Evolutionary conservation across 2,888 invertebrate species (phyloP).

Genomic region (Anarsia innoxiella): DNA sequence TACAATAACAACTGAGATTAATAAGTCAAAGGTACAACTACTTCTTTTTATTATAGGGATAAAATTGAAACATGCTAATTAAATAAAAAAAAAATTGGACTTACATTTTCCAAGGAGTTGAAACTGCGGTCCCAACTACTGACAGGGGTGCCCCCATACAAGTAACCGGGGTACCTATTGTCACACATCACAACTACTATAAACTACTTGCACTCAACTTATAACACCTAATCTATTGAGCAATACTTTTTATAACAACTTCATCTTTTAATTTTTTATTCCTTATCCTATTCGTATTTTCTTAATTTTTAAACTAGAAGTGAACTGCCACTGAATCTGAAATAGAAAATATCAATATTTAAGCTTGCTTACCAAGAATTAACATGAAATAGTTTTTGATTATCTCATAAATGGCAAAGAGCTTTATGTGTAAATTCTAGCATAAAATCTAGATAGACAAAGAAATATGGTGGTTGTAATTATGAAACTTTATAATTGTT

Average conservation of each 20-base stretch:
- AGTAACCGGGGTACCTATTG: conserved; percentile 60
- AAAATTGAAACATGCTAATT: too few species aligned
- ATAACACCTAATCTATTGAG: conserved; percentile 15
- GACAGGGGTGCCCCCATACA: conserved; percentile 66
- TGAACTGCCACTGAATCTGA: conserved; percentile 1
- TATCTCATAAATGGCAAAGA: too few species aligned
- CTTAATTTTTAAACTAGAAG: background rate
- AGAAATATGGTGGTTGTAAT: too few species aligned
- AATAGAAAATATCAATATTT: conserved; percentile 1
- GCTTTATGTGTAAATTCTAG: too few species aligned
- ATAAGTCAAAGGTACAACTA: too few species aligned
- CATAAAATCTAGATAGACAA: too few species aligned
- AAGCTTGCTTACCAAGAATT: too few species aligned
- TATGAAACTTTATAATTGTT: too few species aligned
- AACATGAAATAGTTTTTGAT: too few species aligned
- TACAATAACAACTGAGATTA: too few species aligned
- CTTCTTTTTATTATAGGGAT: too few species aligned
- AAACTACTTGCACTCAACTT: conserved; percentile 9
- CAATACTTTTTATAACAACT: conserved; percentile 14
- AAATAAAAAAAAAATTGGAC: conserved; percentile 24
- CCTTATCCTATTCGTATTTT: too few species aligned
- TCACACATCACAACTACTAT: conserved; percentile 57
- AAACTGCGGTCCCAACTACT: conserved; percentile 69
- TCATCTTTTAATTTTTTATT: conserved; percentile 10
- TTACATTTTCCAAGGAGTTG: conserved; percentile 65